Evolutionary conservation across 2,888 invertebrate genomes (phyloP), one percentile per base, ranked within the genome.

Genomic region (Ophion ellenae): DNA sequence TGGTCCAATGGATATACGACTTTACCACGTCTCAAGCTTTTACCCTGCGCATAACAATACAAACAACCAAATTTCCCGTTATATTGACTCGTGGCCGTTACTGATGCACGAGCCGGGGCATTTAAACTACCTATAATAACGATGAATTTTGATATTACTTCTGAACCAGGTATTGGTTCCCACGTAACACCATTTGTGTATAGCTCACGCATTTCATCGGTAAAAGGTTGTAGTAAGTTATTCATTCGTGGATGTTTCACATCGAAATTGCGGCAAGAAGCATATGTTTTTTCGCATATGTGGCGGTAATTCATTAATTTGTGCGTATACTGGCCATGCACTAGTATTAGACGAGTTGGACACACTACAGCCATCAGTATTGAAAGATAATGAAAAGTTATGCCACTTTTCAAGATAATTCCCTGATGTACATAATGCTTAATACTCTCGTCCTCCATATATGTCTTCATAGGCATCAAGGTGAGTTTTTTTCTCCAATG

Each of bases 381-480:
- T 84, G 2, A 88, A 40, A 0, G 82, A 83, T 2, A 84, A 61
- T 5, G 81, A 85, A 36, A 76, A 88, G 75, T 85, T 88, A 10
- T 40, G 24, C 4, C 28, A 57, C 24, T 81, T 59, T 10, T 47
- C 40, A n/a, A 86, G 73, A 75, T 84, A 70, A 53, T 81, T 63
- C 28, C 70, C 81, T 36, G 70, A 47, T 24, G 40, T n/a, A 32
- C 78, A 47, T 11, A 86, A 17, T n/a, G 24, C 11, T 47, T 53
- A n/a, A 66, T 87, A 85, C n/a, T 80, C 76, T 47, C 61, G 59
- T 7, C 86, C 87, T 47, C 86, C 87, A 69, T 80, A 87, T 5
- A 86, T 69, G 45, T 86, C 84, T 75, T 86, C 82, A 28, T 81
- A 64, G 14, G 81, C 53, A 28, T 63, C 40, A 2, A 47, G 36